Conservation (phyloP, 1,140 invertebrate species). For the Solenopsis invicta region DNA sequence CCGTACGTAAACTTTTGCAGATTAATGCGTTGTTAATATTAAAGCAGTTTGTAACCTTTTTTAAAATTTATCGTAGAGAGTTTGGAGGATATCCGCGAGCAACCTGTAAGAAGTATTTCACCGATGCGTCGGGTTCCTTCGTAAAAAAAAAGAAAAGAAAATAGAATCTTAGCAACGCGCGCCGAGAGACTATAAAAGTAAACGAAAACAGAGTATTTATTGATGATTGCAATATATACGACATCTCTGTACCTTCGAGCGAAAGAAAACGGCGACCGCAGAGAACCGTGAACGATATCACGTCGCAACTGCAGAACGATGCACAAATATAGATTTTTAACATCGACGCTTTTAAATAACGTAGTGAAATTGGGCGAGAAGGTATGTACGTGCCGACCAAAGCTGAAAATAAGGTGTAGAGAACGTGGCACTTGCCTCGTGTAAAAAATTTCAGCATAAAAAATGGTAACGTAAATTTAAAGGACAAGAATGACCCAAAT, state of each 20-base stretch:
- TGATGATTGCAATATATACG: constrained; percentile 51
- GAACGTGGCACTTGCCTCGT: too few relatives aligned
- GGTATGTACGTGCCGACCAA: background rate
- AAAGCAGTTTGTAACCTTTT: background rate
- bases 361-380: background rate
- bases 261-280: constrained; percentile 10
- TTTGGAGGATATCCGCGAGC: background rate
- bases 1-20: background rate
- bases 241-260: constrained; percentile 8
- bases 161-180: background rate
- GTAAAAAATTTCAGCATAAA: too few relatives aligned
- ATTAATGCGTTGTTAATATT: constrained; percentile 16
- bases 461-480: too few relatives aligned
- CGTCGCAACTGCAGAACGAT: background rate
- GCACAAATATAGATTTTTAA: constrained; percentile 23
- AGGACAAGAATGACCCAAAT: too few relatives aligned
- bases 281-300: constrained; percentile 18
- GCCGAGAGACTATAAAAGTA: constrained; percentile 29
- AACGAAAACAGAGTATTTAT: constrained; percentile 30
- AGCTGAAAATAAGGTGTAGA: too few relatives aligned
- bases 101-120: background rate
- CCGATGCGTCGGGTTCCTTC: background rate
- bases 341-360: constrained; percentile 8
- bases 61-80: constrained; percentile 17
- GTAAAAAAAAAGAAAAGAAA: constrained; percentile 13